A percentile compares a stretch with the other conserved stretches of the same genome.
These are phyloP conservation scores for Resseliella maxima DNA, from an alignment of 2,888 invertebrate genomes.

Conservation along the genomic window DNA sequence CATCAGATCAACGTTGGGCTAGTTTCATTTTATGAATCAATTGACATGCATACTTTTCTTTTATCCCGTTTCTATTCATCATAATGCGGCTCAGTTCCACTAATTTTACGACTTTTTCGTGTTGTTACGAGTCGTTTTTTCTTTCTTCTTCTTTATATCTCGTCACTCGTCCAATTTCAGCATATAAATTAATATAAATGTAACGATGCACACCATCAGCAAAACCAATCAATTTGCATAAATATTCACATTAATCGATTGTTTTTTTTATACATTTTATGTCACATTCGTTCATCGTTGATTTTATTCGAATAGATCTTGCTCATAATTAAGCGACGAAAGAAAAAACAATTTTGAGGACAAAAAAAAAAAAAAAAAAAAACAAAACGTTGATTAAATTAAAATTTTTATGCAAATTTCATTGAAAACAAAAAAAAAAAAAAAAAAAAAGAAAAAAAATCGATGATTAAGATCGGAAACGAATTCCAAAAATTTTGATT, in stretches of 20 bases:
- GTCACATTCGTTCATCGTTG: constrained; percentile 1
- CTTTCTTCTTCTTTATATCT: not conserved
- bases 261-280: too few relatives aligned
- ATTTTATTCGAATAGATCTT: not conserved
- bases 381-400: too few relatives aligned
- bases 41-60: constrained; percentile 44
- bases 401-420: too few relatives aligned
- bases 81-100: too few relatives aligned
- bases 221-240: constrained; percentile 32
- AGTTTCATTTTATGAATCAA: constrained; percentile 29
- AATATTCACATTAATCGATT: not conserved
- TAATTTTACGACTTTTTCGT: not conserved
- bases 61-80: constrained; percentile 18
- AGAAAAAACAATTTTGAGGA: too few relatives aligned
- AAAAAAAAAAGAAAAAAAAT: too few relatives aligned
- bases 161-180: not conserved
- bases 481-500: too few relatives aligned
- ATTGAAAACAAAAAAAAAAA: too few relatives aligned
- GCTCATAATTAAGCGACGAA: too few relatives aligned
- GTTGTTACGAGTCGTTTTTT: not conserved
- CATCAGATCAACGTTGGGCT: constrained; percentile 14
- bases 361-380: too few relatives aligned
- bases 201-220: not conserved
- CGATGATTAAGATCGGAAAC: too few relatives aligned
- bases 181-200: constrained; percentile 34